These are phyloP conservation scores for Distichodus sexfasciatus DNA, from an alignment of 2,797 vertebrate species.

Conservation along the genomic window DNA sequence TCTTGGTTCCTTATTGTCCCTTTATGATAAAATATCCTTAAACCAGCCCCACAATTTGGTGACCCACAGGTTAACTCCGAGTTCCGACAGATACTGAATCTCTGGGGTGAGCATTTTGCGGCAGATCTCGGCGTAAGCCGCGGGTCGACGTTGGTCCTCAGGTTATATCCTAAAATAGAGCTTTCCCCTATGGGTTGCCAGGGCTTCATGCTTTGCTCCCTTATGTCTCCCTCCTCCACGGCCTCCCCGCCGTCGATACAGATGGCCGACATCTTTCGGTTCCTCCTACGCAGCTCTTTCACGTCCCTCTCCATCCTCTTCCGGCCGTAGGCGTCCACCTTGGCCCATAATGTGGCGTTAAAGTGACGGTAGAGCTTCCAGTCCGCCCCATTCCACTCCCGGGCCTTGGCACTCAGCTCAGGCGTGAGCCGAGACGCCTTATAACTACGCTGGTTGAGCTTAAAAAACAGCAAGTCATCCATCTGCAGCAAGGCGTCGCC, in stretches of 20 bases:
- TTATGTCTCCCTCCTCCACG: conserved; percentile 80
- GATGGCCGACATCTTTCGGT: conserved; percentile 80
- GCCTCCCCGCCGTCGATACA: conserved; percentile 82
- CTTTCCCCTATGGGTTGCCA: conserved; percentile 90
- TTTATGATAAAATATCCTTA: conserved; percentile 55
- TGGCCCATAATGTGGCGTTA: conserved; percentile 86
- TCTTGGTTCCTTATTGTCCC: background rate
- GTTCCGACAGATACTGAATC: conserved; percentile 87
- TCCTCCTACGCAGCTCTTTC: conserved; percentile 74
- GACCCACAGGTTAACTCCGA: conserved; percentile 89
- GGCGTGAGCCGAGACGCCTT: conserved; percentile 72
- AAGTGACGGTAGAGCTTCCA: conserved; percentile 88
- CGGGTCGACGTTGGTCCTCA: conserved; percentile 77
- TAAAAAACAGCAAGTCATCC: conserved; percentile 90
- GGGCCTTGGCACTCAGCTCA: conserved; percentile 78
- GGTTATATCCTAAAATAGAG: conserved; percentile 91
- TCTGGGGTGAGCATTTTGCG: conserved; percentile 94
- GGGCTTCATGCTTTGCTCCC: conserved; percentile 80
- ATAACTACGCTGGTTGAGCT: conserved; percentile 82
- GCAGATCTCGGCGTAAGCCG: conserved; percentile 79
- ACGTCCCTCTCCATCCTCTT: conserved; percentile 83
- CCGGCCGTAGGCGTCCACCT: conserved; percentile 80
- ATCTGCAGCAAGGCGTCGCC: conserved; percentile 86
- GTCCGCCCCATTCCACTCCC: conserved; percentile 85
- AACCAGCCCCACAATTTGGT: conserved; percentile 86